Evolutionary conservation across 2,888 invertebrate species (phyloP).

Genomic region (Amphimallon solstitiale): DNA sequence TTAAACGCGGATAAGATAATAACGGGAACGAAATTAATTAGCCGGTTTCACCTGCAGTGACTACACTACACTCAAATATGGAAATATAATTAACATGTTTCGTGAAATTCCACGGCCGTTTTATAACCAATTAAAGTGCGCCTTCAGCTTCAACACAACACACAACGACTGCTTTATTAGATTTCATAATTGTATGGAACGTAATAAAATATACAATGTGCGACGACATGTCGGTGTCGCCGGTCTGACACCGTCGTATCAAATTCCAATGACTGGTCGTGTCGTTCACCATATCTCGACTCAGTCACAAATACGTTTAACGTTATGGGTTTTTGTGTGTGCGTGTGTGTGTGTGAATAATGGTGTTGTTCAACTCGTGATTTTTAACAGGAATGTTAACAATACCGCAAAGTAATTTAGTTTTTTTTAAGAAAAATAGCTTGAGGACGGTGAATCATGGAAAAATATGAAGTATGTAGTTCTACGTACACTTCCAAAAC

Average conservation of each 20-base stretch:
- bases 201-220: slow-evolving; percentile 18
- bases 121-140: slow-evolving; percentile 11
- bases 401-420: slow-evolving; percentile 1
- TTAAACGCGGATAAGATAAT: slow-evolving; percentile 18
- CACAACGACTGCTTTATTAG: slow-evolving; percentile 19
- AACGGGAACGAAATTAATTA: slow-evolving; percentile 14
- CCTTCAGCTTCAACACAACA: slow-evolving; percentile 6
- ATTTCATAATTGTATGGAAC: slow-evolving; percentile 12
- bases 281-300: too few relatives aligned
- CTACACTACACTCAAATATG: background rate
- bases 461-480: too few relatives aligned
- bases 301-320: background rate
- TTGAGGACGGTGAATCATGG: background rate
- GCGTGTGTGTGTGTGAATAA: background rate
- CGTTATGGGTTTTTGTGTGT: background rate
- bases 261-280: slow-evolving; percentile 6
- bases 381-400: background rate
- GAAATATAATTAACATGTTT: slow-evolving; percentile 16
- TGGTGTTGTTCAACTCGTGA: background rate
- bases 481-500: too few relatives aligned
- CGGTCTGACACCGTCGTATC: slow-evolving; percentile 13
- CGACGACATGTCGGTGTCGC: background rate
- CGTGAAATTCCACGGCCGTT: slow-evolving; percentile 18
- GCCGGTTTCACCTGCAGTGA: background rate
- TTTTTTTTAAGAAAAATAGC: background rate